phyloP scores from a whole-genome alignment of 37 sponge, comb jelly and placozoan species.

The Lycopodina hypogea region DNA sequence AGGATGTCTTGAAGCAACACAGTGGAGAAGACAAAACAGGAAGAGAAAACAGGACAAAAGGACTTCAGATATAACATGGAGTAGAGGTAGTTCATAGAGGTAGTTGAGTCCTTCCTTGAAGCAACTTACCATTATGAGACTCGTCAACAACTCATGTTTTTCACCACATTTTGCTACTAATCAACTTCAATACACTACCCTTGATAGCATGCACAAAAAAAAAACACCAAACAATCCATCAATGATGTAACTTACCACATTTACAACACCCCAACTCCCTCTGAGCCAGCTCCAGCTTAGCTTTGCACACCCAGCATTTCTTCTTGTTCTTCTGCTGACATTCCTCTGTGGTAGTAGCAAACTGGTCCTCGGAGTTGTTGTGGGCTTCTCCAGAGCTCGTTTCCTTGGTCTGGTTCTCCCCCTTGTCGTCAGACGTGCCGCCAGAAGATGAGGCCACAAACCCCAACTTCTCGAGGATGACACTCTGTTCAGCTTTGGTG shows the following conservation, averaged over 20 bases:
- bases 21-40: no score
- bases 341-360: slow-evolving; percentile 35
- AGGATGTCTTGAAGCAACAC: no score
- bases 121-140: no score
- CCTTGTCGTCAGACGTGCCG: neutral
- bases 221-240: no score
- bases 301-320: slow-evolving; percentile 69
- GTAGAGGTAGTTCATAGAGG: no score
- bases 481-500: neutral
- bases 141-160: no score
- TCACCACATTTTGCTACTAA: no score
- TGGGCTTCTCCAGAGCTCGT: neutral
- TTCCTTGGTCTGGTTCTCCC: slow-evolving; percentile 22
- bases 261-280: slow-evolving; percentile 68
- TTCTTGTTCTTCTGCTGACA: slow-evolving; percentile 74
- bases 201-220: no score
- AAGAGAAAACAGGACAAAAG: no score
- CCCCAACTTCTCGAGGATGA: slow-evolving; percentile 1
- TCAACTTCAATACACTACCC: no score
- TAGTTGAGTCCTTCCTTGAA: no score
- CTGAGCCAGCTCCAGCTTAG: slow-evolving; percentile 74
- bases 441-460: neutral
- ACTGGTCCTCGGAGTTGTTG: neutral
- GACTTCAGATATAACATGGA: no score
- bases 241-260: slow-evolving; percentile 87